phyloP scores from a whole-genome alignment of 2,113 vertebrate genomes.

The Plecotus auritus region DNA sequence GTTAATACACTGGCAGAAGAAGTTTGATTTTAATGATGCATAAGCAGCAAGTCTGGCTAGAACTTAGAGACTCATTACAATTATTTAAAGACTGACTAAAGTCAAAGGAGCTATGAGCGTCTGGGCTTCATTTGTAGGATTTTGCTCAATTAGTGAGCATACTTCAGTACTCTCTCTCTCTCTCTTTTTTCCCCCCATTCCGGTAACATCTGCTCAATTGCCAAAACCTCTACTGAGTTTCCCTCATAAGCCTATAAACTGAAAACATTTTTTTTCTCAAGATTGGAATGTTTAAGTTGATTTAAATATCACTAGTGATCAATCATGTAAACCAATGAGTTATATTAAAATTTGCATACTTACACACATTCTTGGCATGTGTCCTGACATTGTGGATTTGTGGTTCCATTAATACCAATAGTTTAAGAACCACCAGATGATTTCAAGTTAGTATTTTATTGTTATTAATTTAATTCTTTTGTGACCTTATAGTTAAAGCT shows the following conservation, averaged over 20 bases:
- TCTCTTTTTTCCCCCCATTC: background rate
- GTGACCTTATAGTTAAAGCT: background rate
- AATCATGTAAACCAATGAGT: constrained; percentile 55
- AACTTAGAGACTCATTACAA: constrained; percentile 40
- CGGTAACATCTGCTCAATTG: constrained; percentile 49
- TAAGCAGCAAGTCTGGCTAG: constrained; percentile 20
- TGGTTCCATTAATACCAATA: constrained; percentile 37
- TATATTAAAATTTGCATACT: constrained; percentile 60
- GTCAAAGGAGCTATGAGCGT: constrained; percentile 38
- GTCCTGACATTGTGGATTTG: constrained; percentile 50
- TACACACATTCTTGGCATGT: constrained; percentile 43
- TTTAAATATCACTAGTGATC: constrained; percentile 55
- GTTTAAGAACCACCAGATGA: constrained; percentile 40
- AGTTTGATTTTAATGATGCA: constrained; percentile 65
- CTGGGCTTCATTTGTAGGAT: constrained; percentile 40
- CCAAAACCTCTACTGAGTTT: constrained; percentile 30
- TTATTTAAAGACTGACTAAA: constrained; percentile 46
- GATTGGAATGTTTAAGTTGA: constrained; percentile 43
- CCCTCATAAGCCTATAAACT: background rate
- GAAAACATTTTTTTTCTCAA: constrained; percentile 27
- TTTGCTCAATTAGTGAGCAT: constrained; percentile 46
- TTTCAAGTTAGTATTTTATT: constrained; percentile 46
- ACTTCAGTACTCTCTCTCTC: background rate
- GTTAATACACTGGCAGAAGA: constrained; percentile 31
- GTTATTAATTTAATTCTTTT: constrained; percentile 43